Evolutionary conservation across 2,797 vertebrate species (phyloP), one percentile per base, ranked within the genome.

Genomic region (Halcyon leucocephala): DNA sequence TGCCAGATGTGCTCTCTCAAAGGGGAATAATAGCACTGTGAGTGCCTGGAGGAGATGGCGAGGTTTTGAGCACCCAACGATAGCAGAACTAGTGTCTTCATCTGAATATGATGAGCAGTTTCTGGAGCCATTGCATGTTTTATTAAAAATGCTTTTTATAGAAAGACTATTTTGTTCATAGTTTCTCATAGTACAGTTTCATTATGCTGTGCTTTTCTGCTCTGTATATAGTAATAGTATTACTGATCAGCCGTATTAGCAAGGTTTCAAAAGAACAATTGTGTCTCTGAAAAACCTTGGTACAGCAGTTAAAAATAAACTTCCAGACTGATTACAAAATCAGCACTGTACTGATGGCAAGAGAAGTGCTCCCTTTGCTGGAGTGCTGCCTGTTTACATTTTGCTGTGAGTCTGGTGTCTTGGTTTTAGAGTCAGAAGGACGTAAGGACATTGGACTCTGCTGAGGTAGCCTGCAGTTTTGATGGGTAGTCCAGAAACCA

Each of bases 231-330:
- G 95, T 90, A 95, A 52, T 96, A 82, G 91, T 86, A 65, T 92
- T 95, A 93, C 84, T 85, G 82, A 94, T 93, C 86, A 69, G 67
- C 81, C 85, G 71, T 95, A 69, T 83, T 86, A 97, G 66, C 52
- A 73, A 90, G 90, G 74, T 80, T 80, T 94, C 58, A 61, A 87
- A 97, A 97, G 96, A 97, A 97, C 87, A 96, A 93, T 93, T 48
- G 88, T 64, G 37, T 69, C 85, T 97, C 66, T 94, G 95, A 92
- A 89, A 93, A 96, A 76, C 57, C 81, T 96, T 72, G 64, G 83
- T 67, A 31, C 29, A 72, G 87, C 90, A 87, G 89, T 92, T 90
- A 97, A 94, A 82, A 96, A 95, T 76, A 96, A 90, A 71, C 69
- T 76, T 74, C 82, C 77, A 92, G 93, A 78, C 87, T 81, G 83